Base-by-base conservation (phyloP, 2,888 invertebrate species). In the Eristalis arbustorum region DNA sequence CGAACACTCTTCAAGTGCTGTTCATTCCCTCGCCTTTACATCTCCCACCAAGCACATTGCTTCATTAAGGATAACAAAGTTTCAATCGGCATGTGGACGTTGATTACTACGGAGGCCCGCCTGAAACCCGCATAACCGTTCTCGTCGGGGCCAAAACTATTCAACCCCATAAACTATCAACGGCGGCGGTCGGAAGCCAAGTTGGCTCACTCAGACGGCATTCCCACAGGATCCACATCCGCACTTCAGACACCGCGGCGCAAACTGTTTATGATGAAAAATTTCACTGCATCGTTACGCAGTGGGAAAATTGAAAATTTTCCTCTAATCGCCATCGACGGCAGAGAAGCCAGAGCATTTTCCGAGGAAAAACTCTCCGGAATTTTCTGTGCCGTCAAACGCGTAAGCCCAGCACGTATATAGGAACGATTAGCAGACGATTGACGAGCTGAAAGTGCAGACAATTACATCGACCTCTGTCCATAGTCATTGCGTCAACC, bases 241-340 rank as follows among this genome's bases (percentile, higher is more conserved):
- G 56, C 67, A 73, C 66, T 79, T 61, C 67, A 49, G 62, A 3
- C 49, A 49, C 40, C 66, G 57, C 72, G 34, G 22, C 23, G 37
- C 34, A 69, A n/a, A 63, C 25, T 64, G 64, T 64, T 57, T 71
- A 28, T 62, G 10, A 63, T 80, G 80, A 62, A 59, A 80, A 57
- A 74, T 80, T 80, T 80, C 31, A 67, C 84, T 81, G 81, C 84
- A 85, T 76, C 63, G 69, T 85, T 81, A 68, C 81, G 84, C 84
- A 85, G 49, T 85, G 77, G 57, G 59, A 76, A 76, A 81, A 84
- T 84, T 81, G 62, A 73, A 84, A 76, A 76, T 62, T 40, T 62
- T 72, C 62, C 75, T 75, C 74, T 67, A 69, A 67, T 63, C 67
- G 71, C 40, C 34, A 28, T 64, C 66, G 56, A 13, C 22, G 61